Conservation (phyloP, 2,888 invertebrate genomes). For the Serripes groenlandicus region DNA sequence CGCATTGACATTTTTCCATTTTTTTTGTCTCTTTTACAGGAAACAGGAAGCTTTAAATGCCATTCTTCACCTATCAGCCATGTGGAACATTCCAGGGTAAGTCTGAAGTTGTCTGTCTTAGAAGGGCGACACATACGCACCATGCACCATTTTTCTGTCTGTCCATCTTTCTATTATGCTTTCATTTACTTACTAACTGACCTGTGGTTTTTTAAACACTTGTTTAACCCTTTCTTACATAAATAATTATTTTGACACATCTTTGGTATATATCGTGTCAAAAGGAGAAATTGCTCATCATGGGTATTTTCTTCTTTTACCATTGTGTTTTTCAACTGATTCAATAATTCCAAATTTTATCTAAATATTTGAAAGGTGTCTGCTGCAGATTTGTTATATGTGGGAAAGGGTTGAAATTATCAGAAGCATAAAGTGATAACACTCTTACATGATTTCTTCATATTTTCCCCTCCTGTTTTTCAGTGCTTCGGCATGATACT, state of each 20-base stretch:
- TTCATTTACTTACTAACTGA: not conserved
- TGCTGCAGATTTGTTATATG: too few relatives aligned
- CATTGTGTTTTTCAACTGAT: not conserved
- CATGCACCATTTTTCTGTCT: too few relatives aligned
- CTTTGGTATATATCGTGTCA: too few relatives aligned
- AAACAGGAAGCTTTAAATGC: constrained; percentile 93
- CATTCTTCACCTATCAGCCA: constrained; percentile 96
- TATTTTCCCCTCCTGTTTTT: too few relatives aligned
- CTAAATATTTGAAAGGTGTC: too few relatives aligned
- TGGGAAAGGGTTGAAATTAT: too few relatives aligned
- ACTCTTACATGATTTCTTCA: too few relatives aligned
- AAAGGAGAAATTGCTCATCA: not conserved
- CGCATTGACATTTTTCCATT: not conserved
- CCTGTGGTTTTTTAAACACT: not conserved
- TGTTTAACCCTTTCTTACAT: constrained; percentile 2
- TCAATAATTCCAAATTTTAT: too few relatives aligned
- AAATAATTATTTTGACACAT: not conserved
- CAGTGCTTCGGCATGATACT: too few relatives aligned
- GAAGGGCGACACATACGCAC: too few relatives aligned
- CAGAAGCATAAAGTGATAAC: too few relatives aligned
- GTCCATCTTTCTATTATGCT: not conserved
- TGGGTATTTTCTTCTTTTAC: not conserved
- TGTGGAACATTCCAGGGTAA: constrained; percentile 86
- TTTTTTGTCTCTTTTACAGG: constrained; percentile 85
- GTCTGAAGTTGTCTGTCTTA: too few relatives aligned